Percentiles rank a stretch among this genome's conserved stretches.
These are phyloP conservation scores for Drosophila anomalata DNA, from an alignment of 2,888 invertebrate genomes.

Conservation along the genomic window DNA sequence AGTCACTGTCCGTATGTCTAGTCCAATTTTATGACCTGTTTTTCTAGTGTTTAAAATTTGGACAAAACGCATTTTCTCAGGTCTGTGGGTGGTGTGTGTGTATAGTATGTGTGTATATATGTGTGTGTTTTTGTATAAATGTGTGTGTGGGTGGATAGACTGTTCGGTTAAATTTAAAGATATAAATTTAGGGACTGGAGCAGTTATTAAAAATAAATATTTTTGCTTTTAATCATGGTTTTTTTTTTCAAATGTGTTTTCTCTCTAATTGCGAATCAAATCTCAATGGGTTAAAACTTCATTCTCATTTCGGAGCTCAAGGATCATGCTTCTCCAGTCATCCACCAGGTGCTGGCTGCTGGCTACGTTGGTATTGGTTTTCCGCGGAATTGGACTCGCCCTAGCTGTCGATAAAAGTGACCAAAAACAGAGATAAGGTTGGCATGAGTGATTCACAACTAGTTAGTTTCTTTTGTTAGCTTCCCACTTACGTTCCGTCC, in stretches of 20 bases:
- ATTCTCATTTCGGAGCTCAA: slow-evolving; percentile 27
- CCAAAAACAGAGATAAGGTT: slow-evolving; percentile 60
- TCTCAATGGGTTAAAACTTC: slow-evolving; percentile 63
- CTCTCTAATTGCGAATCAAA: slow-evolving; percentile 62
- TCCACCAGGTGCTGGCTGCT: slow-evolving; percentile 16
- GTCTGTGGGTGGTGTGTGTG: slow-evolving; percentile 41
- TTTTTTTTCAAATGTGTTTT: slow-evolving; percentile 40
- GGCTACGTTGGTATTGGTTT: slow-evolving; percentile 20
- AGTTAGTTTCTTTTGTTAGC: slow-evolving; percentile 28
- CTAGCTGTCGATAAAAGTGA: slow-evolving; percentile 61
- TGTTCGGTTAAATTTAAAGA: slow-evolving; percentile 13
- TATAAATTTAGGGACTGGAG: slow-evolving; percentile 22
- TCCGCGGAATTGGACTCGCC: slow-evolving; percentile 60
- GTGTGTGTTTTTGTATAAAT: slow-evolving; percentile 3
- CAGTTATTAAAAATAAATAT: slow-evolving; percentile 58
- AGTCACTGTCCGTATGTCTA: slow-evolving; percentile 38
- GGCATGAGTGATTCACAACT: slow-evolving; percentile 32
- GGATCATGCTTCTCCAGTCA: slow-evolving; percentile 17
- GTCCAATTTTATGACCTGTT: slow-evolving; percentile 50
- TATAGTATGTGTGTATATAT: background rate
- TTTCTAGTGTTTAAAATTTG: slow-evolving; percentile 61
- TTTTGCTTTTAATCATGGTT: slow-evolving; percentile 60
- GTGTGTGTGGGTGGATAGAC: slow-evolving; percentile 8
- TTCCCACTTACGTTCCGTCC: slow-evolving; percentile 64
- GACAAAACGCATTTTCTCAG: slow-evolving; percentile 59